These are phyloP conservation scores for Lycaon pictus DNA, from an alignment of 2,113 vertebrate genomes.

Conservation along the genomic window DNA sequence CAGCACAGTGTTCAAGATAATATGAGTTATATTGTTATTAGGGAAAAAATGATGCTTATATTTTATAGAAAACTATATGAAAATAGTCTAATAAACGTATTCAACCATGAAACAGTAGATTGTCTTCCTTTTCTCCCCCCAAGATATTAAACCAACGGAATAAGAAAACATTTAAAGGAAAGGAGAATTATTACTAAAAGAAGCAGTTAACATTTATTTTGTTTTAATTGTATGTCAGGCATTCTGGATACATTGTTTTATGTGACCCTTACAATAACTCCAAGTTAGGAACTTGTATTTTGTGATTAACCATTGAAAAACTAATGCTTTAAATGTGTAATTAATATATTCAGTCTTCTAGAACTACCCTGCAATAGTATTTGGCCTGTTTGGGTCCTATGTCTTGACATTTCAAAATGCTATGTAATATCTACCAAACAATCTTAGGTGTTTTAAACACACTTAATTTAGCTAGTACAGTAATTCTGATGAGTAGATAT, in stretches of 20 bases:
- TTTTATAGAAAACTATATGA: conserved; percentile 17
- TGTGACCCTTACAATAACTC: not conserved
- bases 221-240: not conserved
- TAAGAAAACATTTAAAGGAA: not conserved
- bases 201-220: conserved; percentile 7
- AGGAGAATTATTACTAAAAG: conserved; percentile 4
- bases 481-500: not conserved
- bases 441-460: not conserved
- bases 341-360: not conserved
- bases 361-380: not conserved
- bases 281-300: not conserved
- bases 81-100: conserved; percentile 33
- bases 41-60: conserved; percentile 42
- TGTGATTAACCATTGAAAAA: not conserved
- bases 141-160: not conserved
- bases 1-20: conserved; percentile 47
- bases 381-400: not conserved
- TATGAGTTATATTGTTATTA: conserved; percentile 40
- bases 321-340: not conserved
- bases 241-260: not conserved
- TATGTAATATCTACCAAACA: not conserved
- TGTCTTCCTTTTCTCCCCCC: not conserved
- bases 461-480: not conserved
- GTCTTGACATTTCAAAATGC: not conserved
- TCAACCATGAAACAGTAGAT: not conserved